Base-by-base conservation (phyloP, 92 coral and sea anemone genomes). In the Paramuricea clavata region DNA sequence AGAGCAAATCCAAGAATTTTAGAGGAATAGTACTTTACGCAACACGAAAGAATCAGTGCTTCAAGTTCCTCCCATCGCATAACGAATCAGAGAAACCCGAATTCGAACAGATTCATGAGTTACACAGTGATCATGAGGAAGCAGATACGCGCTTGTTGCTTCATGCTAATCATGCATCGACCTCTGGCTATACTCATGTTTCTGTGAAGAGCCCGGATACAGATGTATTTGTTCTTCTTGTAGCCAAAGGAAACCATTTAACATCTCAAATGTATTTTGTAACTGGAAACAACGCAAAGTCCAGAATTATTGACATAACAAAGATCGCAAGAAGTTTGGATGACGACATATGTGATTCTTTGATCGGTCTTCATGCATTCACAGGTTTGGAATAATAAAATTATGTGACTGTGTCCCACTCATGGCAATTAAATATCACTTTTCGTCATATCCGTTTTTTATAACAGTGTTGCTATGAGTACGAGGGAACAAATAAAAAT, bases 121-220 rank as follows among this genome's bases (percentile, higher is more conserved):
- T 69, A 19, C 6, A 69, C 1, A 15, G 44, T n/a, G 49, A 69
- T 39, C 76, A 69, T 6, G 76, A 69, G 43, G 76, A 69, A 34
- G 76, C 43, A 31, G 76, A 69, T n/a, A 27, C 76, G 43, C 44
- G 76, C 5, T 28, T 69, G 49, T 22, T 69, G 32, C 49, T 69
- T 6, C 76, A 69, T 34, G 76, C 43, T 4, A 32, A 69, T 1
- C 76, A 69, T 69, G 76, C 76, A 22, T 69, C 76, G 22, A 12
- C 23, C 19, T 15, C 13, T 32, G 44, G 49, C 49, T n/a, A 32
- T 22, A 39, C 43, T 33, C 7, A 31, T n/a, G 76, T 69, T 2
- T 15, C 19, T 8, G 28, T 69, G n/a, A 32, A 34, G 28, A 69
- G 76, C 12, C 76, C 76, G 11, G 76, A 69, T 19, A 27, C 76